Percentiles rank a stretch among this genome's conserved stretches.
phyloP scores from a whole-genome alignment of 2,113 vertebrate genomes.

The Labeo rohita region DNA sequence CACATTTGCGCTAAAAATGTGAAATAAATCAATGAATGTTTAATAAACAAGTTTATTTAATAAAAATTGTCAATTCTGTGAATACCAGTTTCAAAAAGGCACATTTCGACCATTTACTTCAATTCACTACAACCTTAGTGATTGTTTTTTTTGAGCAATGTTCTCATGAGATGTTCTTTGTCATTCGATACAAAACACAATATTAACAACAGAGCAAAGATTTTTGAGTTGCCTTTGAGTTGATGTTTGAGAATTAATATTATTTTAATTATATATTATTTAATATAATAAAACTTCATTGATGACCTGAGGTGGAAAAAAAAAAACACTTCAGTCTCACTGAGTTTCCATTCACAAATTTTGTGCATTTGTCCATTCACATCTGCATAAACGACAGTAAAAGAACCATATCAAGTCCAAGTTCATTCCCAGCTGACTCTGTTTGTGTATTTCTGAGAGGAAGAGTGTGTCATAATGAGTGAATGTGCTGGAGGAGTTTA shows the following conservation, averaged over 20 bases:
- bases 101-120: background rate
- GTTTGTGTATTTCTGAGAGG: background rate
- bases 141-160: slow-evolving; percentile 2
- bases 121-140: background rate
- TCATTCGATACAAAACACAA: background rate
- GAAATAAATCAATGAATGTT: background rate
- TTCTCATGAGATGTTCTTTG: background rate
- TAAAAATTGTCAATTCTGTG: background rate
- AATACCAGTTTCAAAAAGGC: background rate
- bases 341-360: background rate
- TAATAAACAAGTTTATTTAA: background rate
- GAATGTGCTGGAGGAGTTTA: slow-evolving; percentile 82
- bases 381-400: background rate
- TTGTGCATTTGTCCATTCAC: background rate
- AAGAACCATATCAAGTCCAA: background rate
- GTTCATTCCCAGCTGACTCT: background rate
- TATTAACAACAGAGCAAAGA: background rate
- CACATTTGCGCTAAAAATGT: background rate
- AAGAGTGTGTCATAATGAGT: slow-evolving; percentile 27
- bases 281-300: too few relatives aligned
- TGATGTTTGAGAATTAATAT: background rate
- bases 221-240: background rate
- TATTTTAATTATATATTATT: background rate
- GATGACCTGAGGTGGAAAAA: background rate
- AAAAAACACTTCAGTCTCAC: too few relatives aligned